Evolutionary conservation across 2,888 invertebrate genomes (phyloP).

Genomic region (Heliothis peltigera): DNA sequence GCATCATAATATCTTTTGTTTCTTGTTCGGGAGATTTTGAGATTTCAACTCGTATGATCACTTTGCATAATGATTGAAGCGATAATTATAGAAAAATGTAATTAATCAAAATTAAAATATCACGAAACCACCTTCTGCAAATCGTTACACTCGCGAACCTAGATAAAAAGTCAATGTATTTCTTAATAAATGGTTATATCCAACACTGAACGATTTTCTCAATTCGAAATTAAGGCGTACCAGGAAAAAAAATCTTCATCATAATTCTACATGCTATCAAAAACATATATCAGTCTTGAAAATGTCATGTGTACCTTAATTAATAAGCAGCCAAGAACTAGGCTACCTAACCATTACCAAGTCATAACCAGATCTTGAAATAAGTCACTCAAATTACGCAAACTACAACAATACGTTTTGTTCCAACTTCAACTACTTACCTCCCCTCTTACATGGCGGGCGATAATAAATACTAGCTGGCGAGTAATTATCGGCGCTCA

Average conservation of each 20-base stretch:
- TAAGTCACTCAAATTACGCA: conserved; percentile 12
- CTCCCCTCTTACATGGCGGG: conserved; percentile 37
- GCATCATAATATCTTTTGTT: not conserved
- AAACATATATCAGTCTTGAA: not conserved
- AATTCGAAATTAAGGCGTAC: too few relatives aligned
- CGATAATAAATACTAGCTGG: conserved; percentile 68
- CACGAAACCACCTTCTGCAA: too few relatives aligned
- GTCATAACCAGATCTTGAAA: not conserved
- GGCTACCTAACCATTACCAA: not conserved
- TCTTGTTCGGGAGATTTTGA: too few relatives aligned
- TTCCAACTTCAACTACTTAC: conserved; percentile 43
- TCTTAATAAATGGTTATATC: too few relatives aligned
- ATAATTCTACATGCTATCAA: too few relatives aligned
- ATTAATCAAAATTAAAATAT: too few relatives aligned
- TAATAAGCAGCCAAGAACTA: not conserved
- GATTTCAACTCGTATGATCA: too few relatives aligned
- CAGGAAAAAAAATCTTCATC: too few relatives aligned
- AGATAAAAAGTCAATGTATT: too few relatives aligned
- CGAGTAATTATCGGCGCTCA: conserved; percentile 73
- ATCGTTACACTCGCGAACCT: too few relatives aligned
- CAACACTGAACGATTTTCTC: too few relatives aligned
- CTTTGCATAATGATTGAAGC: not conserved
- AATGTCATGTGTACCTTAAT: not conserved
- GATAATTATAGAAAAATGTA: too few relatives aligned
- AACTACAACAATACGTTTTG: conserved; percentile 35